Evolutionary conservation across 2,797 vertebrate species (phyloP).

Genomic region (Ateles fusciceps): DNA sequence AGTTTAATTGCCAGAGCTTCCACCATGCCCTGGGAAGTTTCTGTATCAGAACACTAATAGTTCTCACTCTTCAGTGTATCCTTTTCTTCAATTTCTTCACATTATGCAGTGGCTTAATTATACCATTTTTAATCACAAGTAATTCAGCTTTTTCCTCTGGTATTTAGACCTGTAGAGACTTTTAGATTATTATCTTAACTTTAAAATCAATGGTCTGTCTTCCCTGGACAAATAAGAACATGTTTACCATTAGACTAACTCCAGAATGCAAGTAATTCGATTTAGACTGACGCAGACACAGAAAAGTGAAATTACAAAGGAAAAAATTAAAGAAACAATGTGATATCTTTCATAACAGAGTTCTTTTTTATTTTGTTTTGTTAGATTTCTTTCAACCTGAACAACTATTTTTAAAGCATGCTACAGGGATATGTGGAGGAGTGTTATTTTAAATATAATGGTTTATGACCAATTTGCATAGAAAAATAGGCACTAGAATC

Average conservation of each 20-base stretch:
- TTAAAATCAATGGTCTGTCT: neutral
- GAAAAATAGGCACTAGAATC: neutral
- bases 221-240: neutral
- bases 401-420: neutral
- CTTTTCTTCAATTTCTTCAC: neutral
- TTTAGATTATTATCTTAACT: slow-evolving; percentile 8
- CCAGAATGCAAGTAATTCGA: neutral
- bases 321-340: neutral
- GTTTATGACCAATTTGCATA: neutral
- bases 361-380: neutral
- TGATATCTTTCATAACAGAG: neutral
- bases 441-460: neutral
- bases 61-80: neutral
- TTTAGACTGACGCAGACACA: neutral
- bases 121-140: neutral
- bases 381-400: neutral
- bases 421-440: neutral
- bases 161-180: neutral
- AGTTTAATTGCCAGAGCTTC: neutral
- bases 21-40: neutral
- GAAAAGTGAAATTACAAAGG: neutral
- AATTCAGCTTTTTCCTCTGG: neutral
- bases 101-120: neutral
- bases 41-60: neutral
- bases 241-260: neutral